Percentiles rank a stretch among this genome's conserved stretches.
Conservation (phyloP, 2,113 vertebrate species). For the Myrmecophaga tridactyla region DNA sequence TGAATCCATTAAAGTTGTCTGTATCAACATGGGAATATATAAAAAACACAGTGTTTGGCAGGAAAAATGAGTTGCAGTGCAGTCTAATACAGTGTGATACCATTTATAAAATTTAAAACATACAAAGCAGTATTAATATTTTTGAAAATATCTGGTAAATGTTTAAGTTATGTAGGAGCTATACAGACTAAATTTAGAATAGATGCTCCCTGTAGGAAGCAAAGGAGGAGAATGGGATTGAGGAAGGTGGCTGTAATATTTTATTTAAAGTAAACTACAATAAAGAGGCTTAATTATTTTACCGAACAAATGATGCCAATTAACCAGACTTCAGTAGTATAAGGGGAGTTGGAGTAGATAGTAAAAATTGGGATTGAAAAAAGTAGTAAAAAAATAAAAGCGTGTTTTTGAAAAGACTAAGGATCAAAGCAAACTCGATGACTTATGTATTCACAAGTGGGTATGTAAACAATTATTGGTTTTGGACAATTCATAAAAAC, state of each 20-base stretch:
- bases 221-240: not conserved
- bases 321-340: not conserved
- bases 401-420: not conserved
- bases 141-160: not conserved
- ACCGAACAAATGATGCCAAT: not conserved
- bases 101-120: conserved; percentile 10
- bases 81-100: not conserved
- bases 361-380: not conserved
- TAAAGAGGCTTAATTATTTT: conserved; percentile 27
- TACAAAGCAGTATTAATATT: not conserved
- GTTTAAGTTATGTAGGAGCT: not conserved
- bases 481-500: conserved; percentile 64
- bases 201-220: not conserved
- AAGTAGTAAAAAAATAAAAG: conserved; percentile 48
- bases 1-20: not conserved
- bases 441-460: conserved; percentile 71
- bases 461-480: conserved; percentile 37
- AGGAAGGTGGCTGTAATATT: not conserved
- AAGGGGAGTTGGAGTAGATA: not conserved
- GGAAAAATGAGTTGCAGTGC: not conserved
- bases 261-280: conserved; percentile 34
- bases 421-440: not conserved
- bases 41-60: not conserved
- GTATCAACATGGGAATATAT: not conserved
- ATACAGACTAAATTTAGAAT: not conserved